Base-by-base conservation (phyloP, 2,113 vertebrate species). In the Oostethus manadensis region DNA sequence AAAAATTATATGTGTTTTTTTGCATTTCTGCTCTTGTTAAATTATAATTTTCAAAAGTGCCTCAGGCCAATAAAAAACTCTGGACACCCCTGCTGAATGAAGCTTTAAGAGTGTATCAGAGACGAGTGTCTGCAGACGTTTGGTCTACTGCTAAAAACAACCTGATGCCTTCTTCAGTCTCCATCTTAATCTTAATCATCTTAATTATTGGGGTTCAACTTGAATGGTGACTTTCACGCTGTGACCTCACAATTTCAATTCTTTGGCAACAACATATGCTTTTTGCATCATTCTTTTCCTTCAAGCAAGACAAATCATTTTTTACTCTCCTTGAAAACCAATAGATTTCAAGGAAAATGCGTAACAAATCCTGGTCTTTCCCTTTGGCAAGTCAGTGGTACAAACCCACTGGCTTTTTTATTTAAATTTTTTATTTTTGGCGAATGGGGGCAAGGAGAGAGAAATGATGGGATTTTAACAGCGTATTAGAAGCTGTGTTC, bases 391-490 rank as follows among this genome's bases (percentile, higher is more conserved):
- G 44, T 51, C 48, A 56, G 22, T 26, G 45, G 47, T 55, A 61
- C 63, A 61, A 58, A 18, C 55, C 21, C 62, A 73, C 69, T 68
- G 69, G 80, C 64, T 79, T 60, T 63, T 64, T 60, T 35, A 64
- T 66, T 18, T 35, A 9, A 40, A 38, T 38, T 14, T 40, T 55
- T 55, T n/a, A n/a, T 55, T 20, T 7, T 14, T 33, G 35, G 18
- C 21, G 13, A n/a, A 8, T 56, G 42, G 48, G 62, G 26, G 51
- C 47, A 48, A 56, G 18, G 13, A 14, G 43, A 35, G 58, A 51
- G 64, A 20, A 43, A 73, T 62, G 77, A 66, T 71, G 59, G 73
- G 73, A 77, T 80, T 55, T 76, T 65, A 76, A 59, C 61, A 63
- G 69, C 61, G 66, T 80, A 70, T 80, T 70, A 70, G 76, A 65